Evolutionary conservation across 2,797 vertebrate genomes (phyloP), one percentile per base, ranked within the genome.

Genomic region (Chelmon rostratus): DNA sequence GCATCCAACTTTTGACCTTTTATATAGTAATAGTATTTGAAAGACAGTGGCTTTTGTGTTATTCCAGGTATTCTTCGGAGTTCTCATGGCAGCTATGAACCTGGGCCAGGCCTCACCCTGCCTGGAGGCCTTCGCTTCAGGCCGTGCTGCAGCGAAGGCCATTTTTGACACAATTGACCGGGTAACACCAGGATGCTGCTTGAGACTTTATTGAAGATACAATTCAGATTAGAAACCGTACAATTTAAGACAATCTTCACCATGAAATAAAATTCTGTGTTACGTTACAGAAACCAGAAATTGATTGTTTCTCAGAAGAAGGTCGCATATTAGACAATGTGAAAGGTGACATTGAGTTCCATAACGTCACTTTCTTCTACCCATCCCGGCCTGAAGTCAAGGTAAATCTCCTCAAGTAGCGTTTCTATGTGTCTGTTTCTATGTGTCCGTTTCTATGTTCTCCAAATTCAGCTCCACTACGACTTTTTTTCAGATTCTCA

Each of bases 331-430:
- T 99, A 89, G 97, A 99, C 73, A 94, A 87, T 93, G 90, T 99
- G 25, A 96, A 94, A 83, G 98, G 98, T 82, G 97, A 99, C 89
- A 97, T 99, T 87, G 96, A 97, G 94, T 99, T 99, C 88, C 96
- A 97, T 74, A 96, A 96, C 6, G 95, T 99, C 84, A 94, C 95
- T 2, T 99, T 99, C 88, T 78, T 95, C 87, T 99, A 98, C 78
- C 98, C 98, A 52, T 98, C 98, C 63, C 96, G 98, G 74, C 97
- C 97, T 42, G 97, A 99, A 0, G 93, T 98, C 38, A 97, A 97
- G 97, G 98, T 99, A 84, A 4, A 23, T 50, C 35, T 47, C n/a
- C 47, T 33, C 5, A 21, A 37, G 1, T 28, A 25, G 0, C 5
- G 52, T 61, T 50, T 46, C 0, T 79, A 23, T 1, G 1, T 70